A percentile compares a stretch with the other conserved stretches of the same genome.
These are phyloP conservation scores for Drosophila elegans DNA, from an alignment of 1,140 invertebrate species.

Conservation along the genomic window DNA sequence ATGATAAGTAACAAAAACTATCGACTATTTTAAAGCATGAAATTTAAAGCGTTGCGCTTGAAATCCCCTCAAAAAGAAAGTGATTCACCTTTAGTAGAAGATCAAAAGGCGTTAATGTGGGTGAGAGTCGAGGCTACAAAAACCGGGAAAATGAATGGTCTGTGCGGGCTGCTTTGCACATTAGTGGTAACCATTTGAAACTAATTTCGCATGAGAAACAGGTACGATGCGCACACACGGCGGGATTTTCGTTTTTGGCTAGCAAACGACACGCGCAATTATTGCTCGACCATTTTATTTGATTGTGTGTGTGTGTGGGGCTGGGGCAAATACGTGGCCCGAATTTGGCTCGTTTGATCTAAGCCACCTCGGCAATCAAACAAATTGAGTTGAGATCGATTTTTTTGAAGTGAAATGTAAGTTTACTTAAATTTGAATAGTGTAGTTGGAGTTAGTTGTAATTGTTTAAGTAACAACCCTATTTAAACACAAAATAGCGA, in stretches of 20 bases:
- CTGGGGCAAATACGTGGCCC: conserved; percentile 51
- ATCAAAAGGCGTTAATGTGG: conserved; percentile 74
- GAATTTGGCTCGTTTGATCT: conserved; percentile 78
- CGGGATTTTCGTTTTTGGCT: conserved; percentile 62
- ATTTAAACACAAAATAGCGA: neutral
- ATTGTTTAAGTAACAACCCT: neutral
- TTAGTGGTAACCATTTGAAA: conserved; percentile 71
- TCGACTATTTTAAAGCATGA: neutral
- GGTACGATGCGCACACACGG: conserved; percentile 54
- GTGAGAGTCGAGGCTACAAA: conserved; percentile 10
- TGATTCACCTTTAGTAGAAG: conserved; percentile 41
- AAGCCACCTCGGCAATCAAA: conserved; percentile 66
- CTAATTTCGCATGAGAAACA: conserved; percentile 80
- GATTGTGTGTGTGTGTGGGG: conserved; percentile 39
- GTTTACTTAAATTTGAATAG: conserved; percentile 9
- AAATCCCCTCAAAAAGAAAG: neutral
- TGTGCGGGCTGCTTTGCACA: conserved; percentile 51
- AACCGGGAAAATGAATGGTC: neutral
- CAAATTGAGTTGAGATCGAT: conserved; percentile 80
- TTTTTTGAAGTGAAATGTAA: conserved; percentile 48
- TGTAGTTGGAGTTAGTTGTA: too few relatives aligned
- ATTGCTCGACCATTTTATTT: conserved; percentile 77
- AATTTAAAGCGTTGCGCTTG: conserved; percentile 35
- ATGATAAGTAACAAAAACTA: too few relatives aligned
- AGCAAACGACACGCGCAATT: conserved; percentile 80